These are phyloP conservation scores for Rhynchomys soricoides DNA, from an alignment of 2,113 vertebrate species.

Conservation along the genomic window DNA sequence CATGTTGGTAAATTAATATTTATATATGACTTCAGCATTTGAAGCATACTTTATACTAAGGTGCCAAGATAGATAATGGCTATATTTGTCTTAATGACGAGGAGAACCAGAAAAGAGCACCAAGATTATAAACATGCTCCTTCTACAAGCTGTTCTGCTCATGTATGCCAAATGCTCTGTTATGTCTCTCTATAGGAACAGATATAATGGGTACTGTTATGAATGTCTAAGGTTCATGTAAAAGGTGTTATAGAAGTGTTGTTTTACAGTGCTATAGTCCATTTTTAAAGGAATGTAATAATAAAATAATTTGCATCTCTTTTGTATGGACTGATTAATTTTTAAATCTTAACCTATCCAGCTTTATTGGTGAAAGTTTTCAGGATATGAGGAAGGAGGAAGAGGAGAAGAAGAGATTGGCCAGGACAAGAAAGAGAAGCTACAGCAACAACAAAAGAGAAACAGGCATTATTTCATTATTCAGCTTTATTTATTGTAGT, in stretches of 20 bases:
- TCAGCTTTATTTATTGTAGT: constrained; percentile 60
- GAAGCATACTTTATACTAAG: not conserved
- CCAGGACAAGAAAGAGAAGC: not conserved
- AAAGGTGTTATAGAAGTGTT: not conserved
- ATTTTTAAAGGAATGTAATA: constrained; percentile 47
- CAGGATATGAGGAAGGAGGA: not conserved
- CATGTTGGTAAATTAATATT: not conserved
- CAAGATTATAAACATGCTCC: not conserved
- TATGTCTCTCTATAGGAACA: not conserved
- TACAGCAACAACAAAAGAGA: not conserved
- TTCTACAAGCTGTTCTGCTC: not conserved
- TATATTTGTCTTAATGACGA: not conserved
- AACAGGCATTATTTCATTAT: constrained; percentile 22
- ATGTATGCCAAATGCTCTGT: not conserved
- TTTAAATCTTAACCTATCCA: constrained; percentile 9
- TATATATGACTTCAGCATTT: not conserved
- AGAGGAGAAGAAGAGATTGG: no score
- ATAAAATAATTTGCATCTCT: constrained; percentile 14
- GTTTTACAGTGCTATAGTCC: not conserved
- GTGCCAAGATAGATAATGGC: not conserved
- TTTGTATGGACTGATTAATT: not conserved
- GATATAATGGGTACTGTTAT: not conserved
- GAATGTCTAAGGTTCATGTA: not conserved
- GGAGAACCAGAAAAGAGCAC: not conserved
- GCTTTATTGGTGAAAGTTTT: constrained; percentile 28